These are phyloP conservation scores for Chloroceryle amazona DNA, from an alignment of 2,797 vertebrate species.

Conservation along the genomic window DNA sequence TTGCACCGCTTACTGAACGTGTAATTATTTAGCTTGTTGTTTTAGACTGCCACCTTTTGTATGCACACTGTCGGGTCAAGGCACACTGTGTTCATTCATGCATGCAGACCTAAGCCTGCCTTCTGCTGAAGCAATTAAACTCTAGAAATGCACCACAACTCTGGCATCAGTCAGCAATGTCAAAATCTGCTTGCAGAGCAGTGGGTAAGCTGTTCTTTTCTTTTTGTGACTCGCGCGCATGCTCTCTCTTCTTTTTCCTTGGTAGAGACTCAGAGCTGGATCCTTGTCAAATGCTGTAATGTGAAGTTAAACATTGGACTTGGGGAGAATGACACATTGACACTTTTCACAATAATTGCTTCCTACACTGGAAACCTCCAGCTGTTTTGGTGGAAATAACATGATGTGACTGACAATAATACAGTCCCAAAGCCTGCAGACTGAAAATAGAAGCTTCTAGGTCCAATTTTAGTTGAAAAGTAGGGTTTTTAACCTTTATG, in stretches of 20 bases:
- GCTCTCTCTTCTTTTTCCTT: background rate
- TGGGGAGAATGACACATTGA: conserved; percentile 41
- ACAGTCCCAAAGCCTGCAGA: background rate
- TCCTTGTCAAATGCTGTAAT: conserved; percentile 45
- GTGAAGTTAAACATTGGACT: conserved; percentile 30
- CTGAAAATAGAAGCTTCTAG: conserved; percentile 16
- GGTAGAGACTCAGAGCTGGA: background rate
- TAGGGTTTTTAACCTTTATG: background rate
- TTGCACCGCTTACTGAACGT: background rate
- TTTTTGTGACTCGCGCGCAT: background rate
- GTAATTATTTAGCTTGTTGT: background rate
- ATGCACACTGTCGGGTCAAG: background rate
- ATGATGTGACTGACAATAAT: conserved; percentile 36
- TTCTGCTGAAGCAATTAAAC: background rate
- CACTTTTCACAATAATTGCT: conserved; percentile 58
- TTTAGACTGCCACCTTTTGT: background rate
- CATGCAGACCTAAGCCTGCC: background rate
- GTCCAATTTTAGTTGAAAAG: background rate
- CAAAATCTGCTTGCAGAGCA: background rate
- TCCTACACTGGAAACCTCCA: conserved; percentile 52
- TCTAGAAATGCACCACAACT: background rate
- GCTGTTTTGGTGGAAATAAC: conserved; percentile 52
- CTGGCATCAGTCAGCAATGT: background rate
- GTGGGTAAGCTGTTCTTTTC: background rate
- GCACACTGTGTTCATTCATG: background rate